Conservation (phyloP, 2,113 vertebrate genomes). For the Corvus hawaiiensis region DNA sequence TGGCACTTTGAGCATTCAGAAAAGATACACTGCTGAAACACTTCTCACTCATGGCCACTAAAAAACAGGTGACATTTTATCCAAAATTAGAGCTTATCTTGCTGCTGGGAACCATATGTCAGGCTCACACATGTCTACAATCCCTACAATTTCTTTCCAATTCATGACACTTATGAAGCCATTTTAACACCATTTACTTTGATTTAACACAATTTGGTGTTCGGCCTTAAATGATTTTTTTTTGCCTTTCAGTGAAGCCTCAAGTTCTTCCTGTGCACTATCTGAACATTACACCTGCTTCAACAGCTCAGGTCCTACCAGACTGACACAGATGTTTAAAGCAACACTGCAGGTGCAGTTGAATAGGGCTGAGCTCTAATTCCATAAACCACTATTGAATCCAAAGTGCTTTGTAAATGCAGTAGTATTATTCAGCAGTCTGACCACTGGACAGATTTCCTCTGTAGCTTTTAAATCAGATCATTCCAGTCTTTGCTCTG, state of each 20-base stretch:
- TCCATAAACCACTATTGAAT: constrained; percentile 4
- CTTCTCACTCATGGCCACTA: neutral
- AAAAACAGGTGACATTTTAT: neutral
- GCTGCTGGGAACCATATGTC: neutral
- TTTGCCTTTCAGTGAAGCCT: neutral
- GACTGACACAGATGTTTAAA: constrained; percentile 1
- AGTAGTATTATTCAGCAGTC: neutral
- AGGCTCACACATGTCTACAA: neutral
- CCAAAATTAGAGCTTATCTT: neutral
- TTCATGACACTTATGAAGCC: neutral
- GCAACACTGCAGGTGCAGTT: neutral
- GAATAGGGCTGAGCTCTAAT: neutral
- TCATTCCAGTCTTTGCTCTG: neutral
- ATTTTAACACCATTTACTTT: neutral
- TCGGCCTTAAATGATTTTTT: neutral
- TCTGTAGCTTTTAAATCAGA: neutral
- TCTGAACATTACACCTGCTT: neutral
- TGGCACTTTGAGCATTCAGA: neutral
- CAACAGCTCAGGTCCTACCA: constrained; percentile 10
- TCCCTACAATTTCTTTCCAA: neutral
- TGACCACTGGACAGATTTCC: neutral
- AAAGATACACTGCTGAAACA: neutral
- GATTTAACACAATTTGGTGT: neutral
- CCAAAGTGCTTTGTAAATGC: neutral
- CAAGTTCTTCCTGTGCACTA: neutral